Evolutionary conservation across 1,140 invertebrate species (phyloP), one percentile per base, ranked within the genome.

Genomic region (Camponotus floridanus): DNA sequence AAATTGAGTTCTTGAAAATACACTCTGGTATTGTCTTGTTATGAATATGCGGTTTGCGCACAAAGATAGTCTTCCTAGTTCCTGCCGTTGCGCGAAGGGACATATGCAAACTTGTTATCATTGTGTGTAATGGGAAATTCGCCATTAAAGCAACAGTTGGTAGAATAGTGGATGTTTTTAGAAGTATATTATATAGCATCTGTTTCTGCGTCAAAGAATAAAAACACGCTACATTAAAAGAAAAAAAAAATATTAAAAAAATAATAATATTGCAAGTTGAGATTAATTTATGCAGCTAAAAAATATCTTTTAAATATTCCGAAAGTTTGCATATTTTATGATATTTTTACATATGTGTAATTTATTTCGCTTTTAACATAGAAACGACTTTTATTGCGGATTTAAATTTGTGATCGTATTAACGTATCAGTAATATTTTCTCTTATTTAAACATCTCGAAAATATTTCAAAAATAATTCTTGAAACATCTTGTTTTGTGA

Each of bases 1-100:
- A 42, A 39, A 83, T 74, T 45, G 67, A 83, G 55, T 73, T 83
- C 79, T 83, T 83, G 67, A 83, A 83, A 83, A 83, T 42, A 62
- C 39, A n/a, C 79, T 48, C 55, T 5, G 67, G 39, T 73, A 83
- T 83, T 83, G 79, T 74, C 55, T 74, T 61, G 55, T 61, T 74
- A 31, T 39, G 55, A 83, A 48, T 45, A 33, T 57, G 68, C 31
- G 67, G 79, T 81, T 71, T 21, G 36, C 55, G 26, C 79, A 74
- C 39, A 48, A 61, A 83, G 55, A 42, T 11, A 61, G 48, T 51
- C 55, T 83, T 26, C 26, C 55, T 26, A 48, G 79, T 59, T 61
- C n/a, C 39, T 13, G 55, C 11, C 18, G 51, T 18, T n/a, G 64
- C 9, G 39, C 39, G 51, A 71, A 61, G 26, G 13, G 55, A 83